Base-by-base conservation (phyloP, 1,140 invertebrate species). In the Eurosta solidaginis region DNA sequence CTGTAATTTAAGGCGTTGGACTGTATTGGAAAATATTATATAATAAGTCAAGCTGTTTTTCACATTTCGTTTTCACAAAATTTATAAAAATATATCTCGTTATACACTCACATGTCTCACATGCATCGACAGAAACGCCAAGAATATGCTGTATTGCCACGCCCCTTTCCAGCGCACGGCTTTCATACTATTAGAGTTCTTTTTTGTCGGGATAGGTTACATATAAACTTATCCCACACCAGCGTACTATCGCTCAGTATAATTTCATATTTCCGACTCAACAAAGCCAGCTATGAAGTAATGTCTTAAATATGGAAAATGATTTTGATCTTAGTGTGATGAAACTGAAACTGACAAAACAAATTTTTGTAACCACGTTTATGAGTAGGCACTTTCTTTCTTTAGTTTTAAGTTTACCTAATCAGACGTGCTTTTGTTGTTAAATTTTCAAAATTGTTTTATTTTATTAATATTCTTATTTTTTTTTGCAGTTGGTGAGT, bases 131-230 rank as follows among this genome's bases (percentile, higher is more conserved):
- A 74, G 25, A 74, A 74, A 47, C 27, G 22, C 44, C 73, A 74
- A 47, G 45, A 74, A 40, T 1, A 74, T 27, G 73, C 14, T 33
- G 40, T 12, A 47, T 36, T 36, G 42, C 73, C 73, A 74, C 44
- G 44, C 40, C 17, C 59, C 9, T 68, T 68, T 20, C 33, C 44
- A 25, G 9, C 44, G 73, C 73, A 33, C 22, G 22, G 27, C 40
- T 27, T 14, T 74, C 73, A 74, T 74, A n/a, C n/a, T n/a, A 74
- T 74, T 47, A 27, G 73, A 40, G 44, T 74, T 74, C 73, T 74
- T 33, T 68, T 68, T 36, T 40, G 36, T 20, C 59, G 59, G 17
- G 40, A n/a, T n/a, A 40, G 33, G 27, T 40, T 40, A 68, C n/a
- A n/a, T n/a, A n/a, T n/a, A n/a, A n/a, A n/a, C n/a, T n/a, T n/a